Evolutionary conservation across 2,888 invertebrate genomes (phyloP).

Genomic region (Eilema caniola): DNA sequence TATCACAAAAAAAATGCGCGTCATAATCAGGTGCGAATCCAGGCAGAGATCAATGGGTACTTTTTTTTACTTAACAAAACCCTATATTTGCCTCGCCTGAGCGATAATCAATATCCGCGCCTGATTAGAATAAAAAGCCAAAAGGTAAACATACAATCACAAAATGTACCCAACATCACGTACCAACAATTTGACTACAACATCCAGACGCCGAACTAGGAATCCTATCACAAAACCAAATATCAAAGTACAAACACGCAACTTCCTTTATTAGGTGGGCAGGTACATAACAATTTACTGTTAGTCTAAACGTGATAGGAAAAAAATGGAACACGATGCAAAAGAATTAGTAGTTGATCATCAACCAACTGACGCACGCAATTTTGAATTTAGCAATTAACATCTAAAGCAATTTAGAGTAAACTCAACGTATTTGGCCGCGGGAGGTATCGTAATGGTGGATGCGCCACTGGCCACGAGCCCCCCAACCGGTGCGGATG

Average conservation of each 20-base stretch:
- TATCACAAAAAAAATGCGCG: constrained; percentile 35
- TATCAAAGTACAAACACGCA: constrained; percentile 39
- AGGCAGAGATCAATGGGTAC: constrained; percentile 1
- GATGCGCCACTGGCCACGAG: constrained; percentile 89
- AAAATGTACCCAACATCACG: constrained; percentile 86
- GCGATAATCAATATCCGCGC: not conserved
- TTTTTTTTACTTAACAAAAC: not conserved
- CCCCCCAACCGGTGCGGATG: constrained; percentile 89
- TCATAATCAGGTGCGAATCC: constrained; percentile 2
- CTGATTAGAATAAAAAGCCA: constrained; percentile 23
- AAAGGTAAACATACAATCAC: constrained; percentile 49
- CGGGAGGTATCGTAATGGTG: constrained; percentile 68
- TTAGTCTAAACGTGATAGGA: constrained; percentile 40
- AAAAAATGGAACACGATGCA: constrained; percentile 24
- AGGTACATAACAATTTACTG: constrained; percentile 40
- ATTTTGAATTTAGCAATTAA: constrained; percentile 65
- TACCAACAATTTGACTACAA: constrained; percentile 67
- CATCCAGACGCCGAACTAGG: constrained; percentile 54
- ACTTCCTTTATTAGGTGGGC: constrained; percentile 37
- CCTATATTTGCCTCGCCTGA: not conserved
- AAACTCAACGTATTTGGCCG: constrained; percentile 76
- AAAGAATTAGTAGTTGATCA: constrained; percentile 39
- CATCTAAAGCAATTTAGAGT: constrained; percentile 65
- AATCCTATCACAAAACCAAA: constrained; percentile 11
- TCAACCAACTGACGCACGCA: constrained; percentile 33